These are phyloP conservation scores for Drosophila ustulata DNA, from an alignment of 2,888 invertebrate genomes.

Conservation along the genomic window DNA sequence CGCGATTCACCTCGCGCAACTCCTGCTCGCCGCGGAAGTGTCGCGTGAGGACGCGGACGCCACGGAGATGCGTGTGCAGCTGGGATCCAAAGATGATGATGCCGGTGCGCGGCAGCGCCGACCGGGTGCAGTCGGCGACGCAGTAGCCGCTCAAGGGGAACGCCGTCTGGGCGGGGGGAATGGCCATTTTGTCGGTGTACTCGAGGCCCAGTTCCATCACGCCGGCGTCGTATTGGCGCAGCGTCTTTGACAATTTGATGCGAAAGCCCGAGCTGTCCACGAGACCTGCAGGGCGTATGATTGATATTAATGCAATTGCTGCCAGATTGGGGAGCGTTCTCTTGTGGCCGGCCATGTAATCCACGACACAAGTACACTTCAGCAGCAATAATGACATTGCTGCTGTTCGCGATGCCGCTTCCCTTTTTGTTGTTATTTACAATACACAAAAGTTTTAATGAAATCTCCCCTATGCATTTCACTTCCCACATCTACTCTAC, in stretches of 20 bases:
- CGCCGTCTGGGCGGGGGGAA: slow-evolving; percentile 92
- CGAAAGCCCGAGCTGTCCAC: slow-evolving; percentile 96
- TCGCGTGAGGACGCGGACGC: slow-evolving; percentile 92
- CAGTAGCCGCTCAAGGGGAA: slow-evolving; percentile 96
- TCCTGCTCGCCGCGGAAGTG: slow-evolving; percentile 94
- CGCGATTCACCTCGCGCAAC: slow-evolving; percentile 93
- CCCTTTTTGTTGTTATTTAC: slow-evolving; percentile 51
- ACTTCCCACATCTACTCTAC: background rate
- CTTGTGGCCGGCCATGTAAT: slow-evolving; percentile 52
- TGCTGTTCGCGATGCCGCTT: slow-evolving; percentile 22
- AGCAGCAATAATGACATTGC: slow-evolving; percentile 67
- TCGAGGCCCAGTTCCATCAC: slow-evolving; percentile 98
- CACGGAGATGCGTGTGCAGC: slow-evolving; percentile 98
- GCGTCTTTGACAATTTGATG: slow-evolving; percentile 90
- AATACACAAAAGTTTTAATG: slow-evolving; percentile 68
- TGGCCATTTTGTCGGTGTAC: slow-evolving; percentile 99
- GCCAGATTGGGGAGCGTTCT: slow-evolving; percentile 20
- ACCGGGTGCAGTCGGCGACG: slow-evolving; percentile 95
- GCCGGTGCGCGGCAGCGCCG: slow-evolving; percentile 92
- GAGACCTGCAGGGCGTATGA: slow-evolving; percentile 87
- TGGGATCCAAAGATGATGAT: slow-evolving; percentile 98
- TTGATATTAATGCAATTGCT: slow-evolving; percentile 60
- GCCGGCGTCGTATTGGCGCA: slow-evolving; percentile 95
- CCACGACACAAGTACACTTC: slow-evolving; percentile 52
- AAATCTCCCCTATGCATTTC: slow-evolving; percentile 47